Percentiles rank a stretch among this genome's conserved stretches.
These are phyloP conservation scores for Machimus atricapillus DNA, from an alignment of 2,888 invertebrate species.

Conservation along the genomic window DNA sequence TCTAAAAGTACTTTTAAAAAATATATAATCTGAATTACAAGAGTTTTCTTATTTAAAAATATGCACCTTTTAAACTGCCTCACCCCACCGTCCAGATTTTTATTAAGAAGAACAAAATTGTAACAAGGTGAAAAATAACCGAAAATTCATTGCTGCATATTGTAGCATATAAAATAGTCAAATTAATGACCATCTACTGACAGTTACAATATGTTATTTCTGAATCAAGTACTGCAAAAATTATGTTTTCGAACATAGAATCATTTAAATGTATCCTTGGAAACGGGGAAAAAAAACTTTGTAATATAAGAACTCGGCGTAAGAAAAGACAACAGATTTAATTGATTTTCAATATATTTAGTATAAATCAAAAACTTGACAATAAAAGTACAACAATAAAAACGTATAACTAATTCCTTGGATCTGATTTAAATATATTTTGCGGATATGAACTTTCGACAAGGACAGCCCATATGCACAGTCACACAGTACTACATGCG, in stretches of 20 bases:
- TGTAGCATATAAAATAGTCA: no score
- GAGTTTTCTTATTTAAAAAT: background rate
- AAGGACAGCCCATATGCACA: background rate
- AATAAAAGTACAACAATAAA: slow-evolving; percentile 33
- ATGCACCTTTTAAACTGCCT: background rate
- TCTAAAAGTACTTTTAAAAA: background rate
- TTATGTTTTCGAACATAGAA: no score
- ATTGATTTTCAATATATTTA: background rate
- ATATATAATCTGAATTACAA: background rate
- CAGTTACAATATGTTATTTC: no score
- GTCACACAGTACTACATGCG: background rate
- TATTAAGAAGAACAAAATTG: background rate
- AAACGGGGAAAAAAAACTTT: no score
- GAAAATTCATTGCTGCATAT: no score
- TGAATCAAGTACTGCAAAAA: no score
- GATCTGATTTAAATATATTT: background rate
- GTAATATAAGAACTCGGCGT: background rate
- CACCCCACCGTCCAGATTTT: background rate
- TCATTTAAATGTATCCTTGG: no score
- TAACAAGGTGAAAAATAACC: background rate
- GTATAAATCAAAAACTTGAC: slow-evolving; percentile 24
- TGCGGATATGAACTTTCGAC: background rate
- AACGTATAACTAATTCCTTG: slow-evolving; percentile 14
- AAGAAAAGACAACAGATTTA: background rate
- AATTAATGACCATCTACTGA: no score